phyloP scores from a whole-genome alignment of 2,888 invertebrate species.

The Macrophya annulata region DNA sequence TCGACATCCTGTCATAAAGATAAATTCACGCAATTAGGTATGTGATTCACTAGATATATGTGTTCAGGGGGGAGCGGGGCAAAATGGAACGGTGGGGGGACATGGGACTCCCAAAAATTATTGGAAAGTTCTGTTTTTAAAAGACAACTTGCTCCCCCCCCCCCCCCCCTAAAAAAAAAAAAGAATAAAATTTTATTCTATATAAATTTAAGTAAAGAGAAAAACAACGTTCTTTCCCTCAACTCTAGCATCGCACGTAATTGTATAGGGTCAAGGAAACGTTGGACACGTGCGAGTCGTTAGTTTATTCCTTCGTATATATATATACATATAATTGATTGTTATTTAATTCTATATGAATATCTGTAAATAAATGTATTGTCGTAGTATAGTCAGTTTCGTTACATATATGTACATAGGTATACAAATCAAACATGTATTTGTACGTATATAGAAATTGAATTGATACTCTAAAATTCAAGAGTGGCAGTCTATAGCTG shows the following conservation, averaged over 20 bases:
- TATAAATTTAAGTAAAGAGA: not conserved
- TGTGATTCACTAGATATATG: not conserved
- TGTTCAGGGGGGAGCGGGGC: too few relatives aligned
- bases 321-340: not conserved
- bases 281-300: not conserved
- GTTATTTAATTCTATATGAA: not conserved
- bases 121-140: too few relatives aligned
- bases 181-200: not conserved
- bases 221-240: not conserved
- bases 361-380: not conserved
- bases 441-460: too few relatives aligned
- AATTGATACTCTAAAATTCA: too few relatives aligned
- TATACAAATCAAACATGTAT: too few relatives aligned
- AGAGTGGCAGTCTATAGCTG: too few relatives aligned
- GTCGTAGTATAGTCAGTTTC: too few relatives aligned
- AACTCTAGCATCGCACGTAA: not conserved
- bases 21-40: not conserved
- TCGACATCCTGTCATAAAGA: slow-evolving; percentile 44
- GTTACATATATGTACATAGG: not conserved
- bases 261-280: not conserved
- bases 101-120: too few relatives aligned
- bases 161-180: too few relatives aligned
- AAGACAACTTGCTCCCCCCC: too few relatives aligned
- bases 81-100: too few relatives aligned
- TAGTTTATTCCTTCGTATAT: not conserved